Base-by-base conservation (phyloP, 23 tunicate species). In the Halocynthia roretzi region DNA sequence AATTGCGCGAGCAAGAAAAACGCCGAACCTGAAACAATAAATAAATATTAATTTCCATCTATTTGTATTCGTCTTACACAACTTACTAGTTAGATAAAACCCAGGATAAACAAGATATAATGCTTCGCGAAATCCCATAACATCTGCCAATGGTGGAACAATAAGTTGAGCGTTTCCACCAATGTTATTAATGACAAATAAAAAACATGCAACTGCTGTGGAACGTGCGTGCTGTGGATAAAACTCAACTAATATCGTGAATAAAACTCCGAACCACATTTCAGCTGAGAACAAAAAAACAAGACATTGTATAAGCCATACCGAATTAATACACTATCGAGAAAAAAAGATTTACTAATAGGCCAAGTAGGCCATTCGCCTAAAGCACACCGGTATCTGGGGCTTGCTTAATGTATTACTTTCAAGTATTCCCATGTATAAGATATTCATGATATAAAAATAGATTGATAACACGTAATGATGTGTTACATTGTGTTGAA, bases 251-350 rank as follows among this genome's bases (percentile, higher is more conserved):
- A 90, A 76, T 8, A 90, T 83, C 12, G 97, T 90, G 65, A 90
- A 85, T 50, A 85, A 53, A 51, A 90, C 81, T 5, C 97, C 97
- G 72, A 85, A 90, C 97, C 97, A 90, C 97, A 90, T 90, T 61
- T 90, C 97, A 71, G 97, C 97, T 90, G 81, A 49, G 80, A 67
- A 10, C 23, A 71, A 50, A 21, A n/a, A n/a, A 20, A 68, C 72
- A 68, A 68, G 1, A 15, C 12, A 19, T 19, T 22, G 72, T 11
- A 15, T 18, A 68, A 20, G 18, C 4, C 2, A 20, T 31, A 31
- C 44, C 44, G 44, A n/a, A n/a, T n/a, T n/a, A n/a, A n/a, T n/a
- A n/a, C n/a, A n/a, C n/a, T n/a, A n/a, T n/a, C n/a, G n/a, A n/a
- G n/a, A n/a, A n/a, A n/a, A n/a, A n/a, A n/a, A n/a, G n/a, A n/a